Percentiles rank a stretch among this genome's conserved stretches.
phyloP scores from a whole-genome alignment of 2,888 invertebrate genomes.

The Temnothorax rugatulus region DNA sequence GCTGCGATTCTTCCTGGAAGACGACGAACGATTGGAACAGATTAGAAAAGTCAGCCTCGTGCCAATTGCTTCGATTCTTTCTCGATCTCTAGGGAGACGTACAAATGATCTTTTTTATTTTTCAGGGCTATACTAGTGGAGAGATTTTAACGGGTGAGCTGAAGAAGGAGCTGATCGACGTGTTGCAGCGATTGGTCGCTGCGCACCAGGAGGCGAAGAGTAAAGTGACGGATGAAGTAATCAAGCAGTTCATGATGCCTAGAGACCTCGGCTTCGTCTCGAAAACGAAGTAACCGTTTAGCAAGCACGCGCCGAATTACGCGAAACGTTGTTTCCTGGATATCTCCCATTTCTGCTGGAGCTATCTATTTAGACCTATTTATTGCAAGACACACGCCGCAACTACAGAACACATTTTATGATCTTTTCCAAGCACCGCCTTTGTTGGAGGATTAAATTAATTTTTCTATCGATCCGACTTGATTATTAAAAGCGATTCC shows the following conservation, averaged over 20 bases:
- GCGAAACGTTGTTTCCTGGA: constrained; percentile 39
- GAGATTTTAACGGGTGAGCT: constrained; percentile 97
- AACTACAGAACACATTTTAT: constrained; percentile 6
- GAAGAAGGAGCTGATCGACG: constrained; percentile 95
- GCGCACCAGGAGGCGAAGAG: constrained; percentile 94
- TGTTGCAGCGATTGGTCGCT: constrained; percentile 92
- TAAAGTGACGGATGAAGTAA: constrained; percentile 93
- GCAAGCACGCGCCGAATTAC: constrained; percentile 8
- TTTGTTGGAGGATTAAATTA: constrained; percentile 60
- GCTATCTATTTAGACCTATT: constrained; percentile 68
- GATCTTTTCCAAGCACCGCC: constrained; percentile 42
- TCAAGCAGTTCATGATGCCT: constrained; percentile 94
- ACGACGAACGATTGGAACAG: constrained; percentile 94
- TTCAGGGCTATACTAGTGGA: constrained; percentile 93
- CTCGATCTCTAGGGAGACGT: not conserved
- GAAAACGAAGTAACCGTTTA: constrained; percentile 65
- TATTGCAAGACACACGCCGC: constrained; percentile 56
- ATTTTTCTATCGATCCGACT: constrained; percentile 54
- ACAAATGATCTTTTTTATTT: constrained; percentile 23
- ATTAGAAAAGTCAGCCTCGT: constrained; percentile 88
- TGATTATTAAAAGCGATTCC: constrained; percentile 5
- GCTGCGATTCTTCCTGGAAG: constrained; percentile 97
- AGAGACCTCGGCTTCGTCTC: constrained; percentile 90
- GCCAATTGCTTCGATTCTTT: not conserved
- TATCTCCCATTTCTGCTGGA: constrained; percentile 26